Base-by-base conservation (phyloP, 2,888 invertebrate genomes). In the Thymelicus sylvestris region DNA sequence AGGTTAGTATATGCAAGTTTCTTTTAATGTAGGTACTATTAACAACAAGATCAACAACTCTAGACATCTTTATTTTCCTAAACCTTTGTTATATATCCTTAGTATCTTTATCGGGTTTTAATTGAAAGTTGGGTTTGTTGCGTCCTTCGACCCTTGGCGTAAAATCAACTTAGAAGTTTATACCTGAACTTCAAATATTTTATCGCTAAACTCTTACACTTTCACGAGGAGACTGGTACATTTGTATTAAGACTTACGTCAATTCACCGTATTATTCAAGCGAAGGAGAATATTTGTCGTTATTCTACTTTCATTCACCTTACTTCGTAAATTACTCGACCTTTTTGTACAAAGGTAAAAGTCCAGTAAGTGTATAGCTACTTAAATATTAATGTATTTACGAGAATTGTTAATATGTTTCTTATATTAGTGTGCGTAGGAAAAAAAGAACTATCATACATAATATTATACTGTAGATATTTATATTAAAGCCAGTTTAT, bases 321-420 rank as follows among this genome's bases (percentile, higher is more conserved):
- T 60, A 59, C 66, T 73, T 62, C 62, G 72, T 74, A 67, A 77
- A 72, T 77, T 78, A 75, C 71, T 75, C 73, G 79, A 75, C 77
- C 80, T 80, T 78, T 79, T 78, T 76, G 75, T 76, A 72, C 78
- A 78, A 78, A 80, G 76, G 75, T 71, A 75, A 76, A 76, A 80
- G 80, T 80, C 76, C 81, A 80, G 74, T 74, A 75, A 73, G 76
- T 77, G 76, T 80, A 78, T 72, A 72, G 76, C 78, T 80, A 73
- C 76, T 83, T 80, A 80, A 82, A 79, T 80, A 82, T 82, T 81
- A 73, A 83, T 79, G 77, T 78, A 74, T 78, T 78, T 73, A 76
- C 77, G 74, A 72, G 77, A 74, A 79, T 76, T 74, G 78, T 78
- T 75, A 72, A 73, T 48, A 50, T 19, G 48, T 60, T 70, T 74